These are phyloP conservation scores for Nannobrachium achirus DNA, from an alignment of 2,113 vertebrate species.

Conservation along the genomic window DNA sequence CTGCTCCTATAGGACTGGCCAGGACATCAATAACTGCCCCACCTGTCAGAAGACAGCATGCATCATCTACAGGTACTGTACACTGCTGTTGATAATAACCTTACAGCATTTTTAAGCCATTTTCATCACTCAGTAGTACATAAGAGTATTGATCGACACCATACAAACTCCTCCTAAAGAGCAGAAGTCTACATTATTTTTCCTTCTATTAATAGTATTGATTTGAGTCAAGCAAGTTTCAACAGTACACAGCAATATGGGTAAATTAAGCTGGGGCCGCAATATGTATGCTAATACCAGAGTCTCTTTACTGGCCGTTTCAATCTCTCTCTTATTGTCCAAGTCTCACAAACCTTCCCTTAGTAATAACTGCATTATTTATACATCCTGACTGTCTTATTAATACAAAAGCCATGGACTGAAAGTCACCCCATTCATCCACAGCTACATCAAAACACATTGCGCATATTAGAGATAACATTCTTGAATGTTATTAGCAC, in stretches of 20 bases:
- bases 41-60: slow-evolving; percentile 98
- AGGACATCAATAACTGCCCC: slow-evolving; percentile 98
- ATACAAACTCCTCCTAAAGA: no score
- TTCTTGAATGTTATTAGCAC: slow-evolving; percentile 28
- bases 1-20: slow-evolving; percentile 95
- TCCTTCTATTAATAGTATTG: no score
- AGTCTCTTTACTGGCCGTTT: slow-evolving; percentile 18
- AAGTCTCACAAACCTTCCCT: slow-evolving; percentile 2
- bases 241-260: no score
- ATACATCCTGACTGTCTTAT: slow-evolving; percentile 1
- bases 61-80: slow-evolving; percentile 99
- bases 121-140: no score
- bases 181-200: no score
- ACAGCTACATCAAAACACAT: slow-evolving; percentile 21
- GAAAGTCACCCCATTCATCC: slow-evolving; percentile 24
- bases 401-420: not conserved
- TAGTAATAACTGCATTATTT: slow-evolving; percentile 23
- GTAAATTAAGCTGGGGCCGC: no score
- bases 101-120: slow-evolving; percentile 23
- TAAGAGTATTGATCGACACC: no score
- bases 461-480: slow-evolving; percentile 14
- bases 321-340: slow-evolving; percentile 14
- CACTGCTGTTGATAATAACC: slow-evolving; percentile 44
- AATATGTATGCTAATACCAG: slow-evolving; percentile 7
- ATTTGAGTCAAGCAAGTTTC: no score